A percentile compares a stretch with the other conserved stretches of the same genome.
phyloP scores from a whole-genome alignment of 92 coral and sea anemone genomes.

The Phenganax subtilis region DNA sequence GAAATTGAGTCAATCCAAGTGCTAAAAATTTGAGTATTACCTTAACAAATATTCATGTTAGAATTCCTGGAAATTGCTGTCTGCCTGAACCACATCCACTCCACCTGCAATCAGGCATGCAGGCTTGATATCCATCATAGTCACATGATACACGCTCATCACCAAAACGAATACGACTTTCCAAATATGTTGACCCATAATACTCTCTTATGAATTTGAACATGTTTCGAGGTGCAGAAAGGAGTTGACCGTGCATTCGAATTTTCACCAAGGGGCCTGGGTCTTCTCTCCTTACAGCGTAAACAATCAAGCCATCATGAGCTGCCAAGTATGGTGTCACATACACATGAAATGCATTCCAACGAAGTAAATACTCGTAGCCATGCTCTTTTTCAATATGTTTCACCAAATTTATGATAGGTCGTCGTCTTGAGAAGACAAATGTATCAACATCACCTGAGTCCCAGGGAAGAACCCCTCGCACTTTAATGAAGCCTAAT shows the following conservation, averaged over 20 bases:
- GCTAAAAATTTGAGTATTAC: neutral
- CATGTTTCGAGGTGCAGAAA: conserved; percentile 24
- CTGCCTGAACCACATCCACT: conserved; percentile 34
- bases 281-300: conserved; percentile 12
- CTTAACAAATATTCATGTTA: neutral
- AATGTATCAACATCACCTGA: conserved; percentile 38
- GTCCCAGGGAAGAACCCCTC: conserved; percentile 30
- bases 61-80: conserved; percentile 21
- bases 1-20: no score
- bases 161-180: conserved; percentile 38
- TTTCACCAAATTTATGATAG: conserved; percentile 25
- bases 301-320: conserved; percentile 37
- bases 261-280: conserved; percentile 19
- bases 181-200: conserved; percentile 35
- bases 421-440: conserved; percentile 29
- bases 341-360: conserved; percentile 39
- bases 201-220: conserved; percentile 29
- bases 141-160: conserved; percentile 43
- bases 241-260: conserved; percentile 31
- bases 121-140: conserved; percentile 39
- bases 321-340: conserved; percentile 31
- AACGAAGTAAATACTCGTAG: conserved; percentile 30
- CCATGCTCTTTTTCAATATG: conserved; percentile 7
- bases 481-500: conserved; percentile 29
- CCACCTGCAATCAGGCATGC: conserved; percentile 46